Conservation (phyloP, 2,113 vertebrate species). For the Grantiella picta region DNA sequence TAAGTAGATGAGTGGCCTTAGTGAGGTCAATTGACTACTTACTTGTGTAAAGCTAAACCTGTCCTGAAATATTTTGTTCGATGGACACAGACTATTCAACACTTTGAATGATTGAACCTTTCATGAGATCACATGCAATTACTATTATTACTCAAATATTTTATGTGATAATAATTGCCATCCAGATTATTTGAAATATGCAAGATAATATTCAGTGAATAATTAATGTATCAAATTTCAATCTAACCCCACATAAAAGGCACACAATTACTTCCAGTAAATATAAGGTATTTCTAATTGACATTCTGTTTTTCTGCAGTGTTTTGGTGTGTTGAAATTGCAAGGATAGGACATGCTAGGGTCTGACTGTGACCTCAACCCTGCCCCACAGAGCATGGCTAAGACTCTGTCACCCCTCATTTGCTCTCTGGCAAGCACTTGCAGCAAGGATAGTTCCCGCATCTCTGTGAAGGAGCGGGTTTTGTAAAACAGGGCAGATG, state of each 20-base stretch:
- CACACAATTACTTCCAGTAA: neutral
- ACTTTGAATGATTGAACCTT: neutral
- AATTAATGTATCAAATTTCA: neutral
- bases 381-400: neutral
- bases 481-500: neutral
- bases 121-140: neutral
- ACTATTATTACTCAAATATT: neutral
- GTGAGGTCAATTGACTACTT: constrained; percentile 48
- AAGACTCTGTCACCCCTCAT: neutral
- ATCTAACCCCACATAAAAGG: neutral
- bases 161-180: neutral
- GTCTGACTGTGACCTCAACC: neutral
- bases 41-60: constrained; percentile 42
- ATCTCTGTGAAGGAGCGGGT: neutral
- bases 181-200: neutral
- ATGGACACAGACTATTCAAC: neutral
- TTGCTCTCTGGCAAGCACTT: neutral
- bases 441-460: neutral
- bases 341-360: neutral
- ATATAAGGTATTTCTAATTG: neutral
- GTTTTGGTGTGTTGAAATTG: neutral
- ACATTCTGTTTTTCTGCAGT: neutral
- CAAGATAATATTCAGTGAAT: neutral
- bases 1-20: constrained; percentile 51
- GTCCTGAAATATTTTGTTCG: neutral